These are phyloP conservation scores for Drosophila nigromelanica DNA, from an alignment of 1,140 invertebrate genomes.

Conservation along the genomic window DNA sequence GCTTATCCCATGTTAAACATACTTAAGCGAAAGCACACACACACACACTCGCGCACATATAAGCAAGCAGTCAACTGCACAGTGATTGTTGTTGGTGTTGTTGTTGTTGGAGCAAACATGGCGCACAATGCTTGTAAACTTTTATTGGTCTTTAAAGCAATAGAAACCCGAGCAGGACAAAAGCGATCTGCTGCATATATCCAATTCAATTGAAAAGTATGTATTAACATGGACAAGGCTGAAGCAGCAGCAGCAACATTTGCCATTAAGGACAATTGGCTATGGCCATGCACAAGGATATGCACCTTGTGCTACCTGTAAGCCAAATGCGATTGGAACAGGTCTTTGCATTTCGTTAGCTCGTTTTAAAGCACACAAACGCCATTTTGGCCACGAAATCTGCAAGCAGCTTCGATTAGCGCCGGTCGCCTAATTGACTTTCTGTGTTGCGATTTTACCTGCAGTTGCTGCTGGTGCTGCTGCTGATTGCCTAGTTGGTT, in stretches of 20 bases:
- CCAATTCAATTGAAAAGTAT: constrained; percentile 71
- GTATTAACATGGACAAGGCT: constrained; percentile 56
- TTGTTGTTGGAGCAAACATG: constrained; percentile 27
- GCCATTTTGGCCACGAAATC: constrained; percentile 39
- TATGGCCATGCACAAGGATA: constrained; percentile 11
- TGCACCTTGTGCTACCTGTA: background rate
- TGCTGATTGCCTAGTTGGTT: constrained; percentile 13
- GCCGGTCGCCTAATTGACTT: constrained; percentile 72
- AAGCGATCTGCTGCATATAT: constrained; percentile 32
- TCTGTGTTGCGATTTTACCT: constrained; percentile 76
- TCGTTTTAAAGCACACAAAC: background rate
- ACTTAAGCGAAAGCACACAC: constrained; percentile 54
- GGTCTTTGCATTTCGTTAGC: constrained; percentile 46
- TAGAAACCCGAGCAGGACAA: constrained; percentile 34
- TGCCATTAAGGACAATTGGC: constrained; percentile 42
- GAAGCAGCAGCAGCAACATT: constrained; percentile 22
- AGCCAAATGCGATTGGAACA: constrained; percentile 14
- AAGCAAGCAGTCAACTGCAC: background rate
- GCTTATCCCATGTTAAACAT: constrained; percentile 75
- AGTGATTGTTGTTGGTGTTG: constrained; percentile 1
- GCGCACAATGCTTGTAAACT: constrained; percentile 56
- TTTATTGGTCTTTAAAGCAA: constrained; percentile 73
- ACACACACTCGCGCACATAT: constrained; percentile 11
- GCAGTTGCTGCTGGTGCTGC: constrained; percentile 29
- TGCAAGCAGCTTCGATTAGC: constrained; percentile 66